phyloP scores from a whole-genome alignment of 2,888 invertebrate species.

The Pegoplata infirma region DNA sequence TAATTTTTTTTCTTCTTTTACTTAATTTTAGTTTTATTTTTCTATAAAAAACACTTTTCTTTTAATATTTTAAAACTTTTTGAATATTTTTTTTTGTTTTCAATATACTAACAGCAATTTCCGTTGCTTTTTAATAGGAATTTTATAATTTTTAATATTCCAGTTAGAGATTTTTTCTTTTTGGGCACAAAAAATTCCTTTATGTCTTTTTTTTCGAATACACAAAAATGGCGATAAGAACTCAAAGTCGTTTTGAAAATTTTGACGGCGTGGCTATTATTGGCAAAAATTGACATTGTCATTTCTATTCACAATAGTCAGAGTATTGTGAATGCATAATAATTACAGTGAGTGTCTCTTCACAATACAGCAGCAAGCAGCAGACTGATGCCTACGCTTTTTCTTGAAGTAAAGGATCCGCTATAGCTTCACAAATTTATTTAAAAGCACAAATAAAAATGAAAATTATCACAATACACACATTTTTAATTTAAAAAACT shows the following conservation, averaged over 20 bases:
- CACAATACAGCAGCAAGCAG: too few species aligned
- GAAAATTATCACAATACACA: too few species aligned
- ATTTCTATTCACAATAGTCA: slow-evolving; percentile 24
- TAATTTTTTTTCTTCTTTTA: slow-evolving; percentile 20
- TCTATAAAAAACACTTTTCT: slow-evolving; percentile 10
- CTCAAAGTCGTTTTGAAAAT: not conserved
- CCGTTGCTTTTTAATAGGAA: not conserved
- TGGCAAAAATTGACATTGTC: slow-evolving; percentile 4
- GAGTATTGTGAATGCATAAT: not conserved
- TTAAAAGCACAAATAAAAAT: too few species aligned
- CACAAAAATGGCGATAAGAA: slow-evolving; percentile 51
- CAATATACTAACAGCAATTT: slow-evolving; percentile 12
- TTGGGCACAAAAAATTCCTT: slow-evolving; percentile 37
- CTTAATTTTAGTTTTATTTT: slow-evolving; percentile 25
- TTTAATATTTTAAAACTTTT: not conserved
- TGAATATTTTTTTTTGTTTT: not conserved
- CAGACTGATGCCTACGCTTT: too few species aligned
- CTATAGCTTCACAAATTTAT: too few species aligned
- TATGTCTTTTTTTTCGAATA: slow-evolving; percentile 55
- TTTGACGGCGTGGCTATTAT: not conserved
- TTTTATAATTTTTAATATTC: slow-evolving; percentile 31
- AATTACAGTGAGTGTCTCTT: too few species aligned
- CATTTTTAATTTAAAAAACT: too few species aligned
- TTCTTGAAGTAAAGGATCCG: too few species aligned
- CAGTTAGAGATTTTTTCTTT: slow-evolving; percentile 37